Evolutionary conservation across 37 sponge, comb jelly and placozoan genomes (phyloP), one percentile per base, ranked within the genome.

Genomic region (Diacarnus erythraeanus): DNA sequence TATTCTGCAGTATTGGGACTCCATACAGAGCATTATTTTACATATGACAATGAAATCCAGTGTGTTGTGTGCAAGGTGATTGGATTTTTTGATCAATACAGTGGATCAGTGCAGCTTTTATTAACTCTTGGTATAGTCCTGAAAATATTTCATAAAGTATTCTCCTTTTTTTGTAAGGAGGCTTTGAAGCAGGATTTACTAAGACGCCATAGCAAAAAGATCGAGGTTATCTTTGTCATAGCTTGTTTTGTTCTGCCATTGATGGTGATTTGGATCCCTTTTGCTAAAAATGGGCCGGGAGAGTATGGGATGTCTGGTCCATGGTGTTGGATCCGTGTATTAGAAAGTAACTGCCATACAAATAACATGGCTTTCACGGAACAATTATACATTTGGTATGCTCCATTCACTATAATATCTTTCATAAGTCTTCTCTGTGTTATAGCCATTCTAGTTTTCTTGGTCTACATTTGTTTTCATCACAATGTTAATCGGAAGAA

Each of bases 81-180:
- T 54, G 75, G 75, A 27, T 30, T 74, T 26, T 5, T 42, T 20
- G 75, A 74, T 31, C 75, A 74, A 33, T 74, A 74, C 75, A 74
- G 57, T 29, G 75, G 75, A 1, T 42, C 57, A 8, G 75, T 74
- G 4, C 75, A 74, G 57, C 75, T 74, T 0, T 74, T 47, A 20
- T 5, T 71, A 12, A 42, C 44, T 42, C 1, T 38, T 42, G 72
- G 72, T 10, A 54, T 74, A 22, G 27, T 51, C 42, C 12, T 47
- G 12, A 47, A 47, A 47, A 15, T 47, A 47, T 47, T 47, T 12
- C 51, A 47, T 12, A 47, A 47, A 47, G 51, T 47, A 15, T 47
- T 12, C 6, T 15, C 51, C 51, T 47, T 47, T 47, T 47, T 6
- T 47, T 47, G 51, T 47, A 12, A 6, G 10, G 12, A 6, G 12